Base-by-base conservation (phyloP, 2,888 invertebrate genomes). In the Andrena chrysosceles region DNA sequence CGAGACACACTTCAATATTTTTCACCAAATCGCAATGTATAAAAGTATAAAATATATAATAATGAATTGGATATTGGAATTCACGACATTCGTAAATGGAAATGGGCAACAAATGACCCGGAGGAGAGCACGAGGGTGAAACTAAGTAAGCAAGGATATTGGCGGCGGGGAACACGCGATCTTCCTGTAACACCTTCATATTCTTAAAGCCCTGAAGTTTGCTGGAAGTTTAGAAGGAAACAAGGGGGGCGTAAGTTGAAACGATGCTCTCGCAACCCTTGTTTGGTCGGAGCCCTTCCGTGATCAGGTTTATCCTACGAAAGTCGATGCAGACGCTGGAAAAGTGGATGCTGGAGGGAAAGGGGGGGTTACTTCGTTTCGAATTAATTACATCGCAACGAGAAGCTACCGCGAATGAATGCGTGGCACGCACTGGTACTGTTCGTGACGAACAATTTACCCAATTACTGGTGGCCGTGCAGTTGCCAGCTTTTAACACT, bases 271-370 rank as follows among this genome's bases (percentile, higher is more conserved):
- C 87, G 72, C 62, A 81, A 85, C 80, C 73, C 84, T 84, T 85
- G 88, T 89, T 86, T 78, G 83, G 81, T 23, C 83, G 85, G 54
- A 83, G 81, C 81, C 84, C 64, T 84, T 79, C 81, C 84, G 84
- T 87, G 86, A 89, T 89, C 87, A 72, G 81, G 83, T 89, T 89
- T 89, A 86, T 84, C 78, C 86, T 84, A 81, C 68, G 77, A 82
- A 82, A 80, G 81, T 88, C 84, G 84, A 84, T 79, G 84, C 80
- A 74, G 80, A 80, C 77, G 82, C 70, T 74, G 26, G 81, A 75
- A 71, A 70, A 69, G 66, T 52, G 68, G 20, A 42, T 60, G 52
- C 42, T 13, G 16, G 4, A 59, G 26, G 23, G 31, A 13, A 2
- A 26, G 62, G 31, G 59, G 23, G 8, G 26, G 23, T 35, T 64